These are phyloP conservation scores for Diploptera punctata DNA, from an alignment of 2,888 invertebrate genomes.

Conservation along the genomic window DNA sequence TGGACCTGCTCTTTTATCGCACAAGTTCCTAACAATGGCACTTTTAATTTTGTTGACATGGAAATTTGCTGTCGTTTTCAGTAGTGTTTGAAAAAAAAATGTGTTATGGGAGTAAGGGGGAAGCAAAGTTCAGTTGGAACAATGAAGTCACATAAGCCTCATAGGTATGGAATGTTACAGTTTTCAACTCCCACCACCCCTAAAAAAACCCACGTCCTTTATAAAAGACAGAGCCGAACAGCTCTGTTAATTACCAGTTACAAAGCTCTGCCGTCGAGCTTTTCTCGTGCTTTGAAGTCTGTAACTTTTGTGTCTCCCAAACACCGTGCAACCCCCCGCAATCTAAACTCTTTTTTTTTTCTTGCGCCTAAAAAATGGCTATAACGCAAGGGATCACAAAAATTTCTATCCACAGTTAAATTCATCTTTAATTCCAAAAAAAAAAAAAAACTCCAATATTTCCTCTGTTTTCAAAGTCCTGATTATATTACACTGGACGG, in stretches of 20 bases:
- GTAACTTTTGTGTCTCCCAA: conserved; percentile 18
- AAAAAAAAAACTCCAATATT: too few species aligned
- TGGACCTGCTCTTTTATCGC: too few species aligned
- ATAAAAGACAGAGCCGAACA: neutral
- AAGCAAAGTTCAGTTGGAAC: neutral
- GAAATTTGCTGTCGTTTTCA: conserved; percentile 14
- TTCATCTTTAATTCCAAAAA: too few species aligned
- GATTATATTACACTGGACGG: too few species aligned
- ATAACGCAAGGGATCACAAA: too few species aligned
- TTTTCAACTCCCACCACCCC: neutral
- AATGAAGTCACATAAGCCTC: conserved; percentile 21
- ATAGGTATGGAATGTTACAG: conserved; percentile 15
- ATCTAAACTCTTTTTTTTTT: too few species aligned
- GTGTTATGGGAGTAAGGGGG: conserved; percentile 5
- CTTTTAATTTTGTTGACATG: conserved; percentile 25
- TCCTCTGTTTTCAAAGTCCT: too few species aligned
- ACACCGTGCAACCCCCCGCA: neutral
- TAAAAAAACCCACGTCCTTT: neutral
- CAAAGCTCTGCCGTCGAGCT: conserved; percentile 16
- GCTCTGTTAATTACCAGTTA: conserved; percentile 22
- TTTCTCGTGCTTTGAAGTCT: conserved; percentile 24
- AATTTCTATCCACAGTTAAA: too few species aligned
- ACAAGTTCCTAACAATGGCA: conserved; percentile 16
- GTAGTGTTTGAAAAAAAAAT: conserved; percentile 3
- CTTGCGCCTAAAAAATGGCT: too few species aligned